Evolutionary conservation across 2,888 invertebrate genomes (phyloP), one percentile per base, ranked within the genome.

Genomic region (Pardosa pseudoannulata): DNA sequence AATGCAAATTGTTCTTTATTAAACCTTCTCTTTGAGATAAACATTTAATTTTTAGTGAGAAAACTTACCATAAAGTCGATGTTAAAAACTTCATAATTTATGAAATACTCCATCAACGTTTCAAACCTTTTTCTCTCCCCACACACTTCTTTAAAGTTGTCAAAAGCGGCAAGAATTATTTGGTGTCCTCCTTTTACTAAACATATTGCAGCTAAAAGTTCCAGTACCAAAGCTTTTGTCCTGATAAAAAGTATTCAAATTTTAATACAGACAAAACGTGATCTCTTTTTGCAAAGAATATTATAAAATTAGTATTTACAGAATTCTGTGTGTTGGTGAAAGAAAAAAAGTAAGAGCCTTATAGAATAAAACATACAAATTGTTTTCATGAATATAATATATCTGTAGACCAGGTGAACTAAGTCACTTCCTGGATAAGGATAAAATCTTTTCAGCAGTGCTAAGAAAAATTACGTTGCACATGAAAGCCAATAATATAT

Each of bases 111-210:
- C 96, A 99, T 98, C 56, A 99, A 94, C 0, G 98, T 99, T 92
- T 98, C 97, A 92, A 99, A 99, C 91, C 99, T 93, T 83, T 92
- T 93, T 90, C 94, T 94, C 91, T 99, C 99, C 16, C 79, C 83
- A 81, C 90, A 89, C 56, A 91, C 95, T 92, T 96, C 96, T 93
- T 98, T 98, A 92, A 99, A 99, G 93, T 98, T 97, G 92, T 99
- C 97, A 92, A 99, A 99, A 3, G 99, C 98, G 0, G 95, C 95
- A 76, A 99, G 93, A 89, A 99, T 98, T 91, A 99, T 97, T 92
- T 98, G 97, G 91, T 99, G 99, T n/a, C 99, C 99, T 23, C 99
- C 99, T 92, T 98, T 98, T 87, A 99, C 98, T 89, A 99, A 93
- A 92, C 99, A 99, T 90, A 99, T 98, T 88, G 99, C 99, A 0